These are phyloP conservation scores for Apamea sordens DNA, from an alignment of 2,888 invertebrate species.

Conservation along the genomic window DNA sequence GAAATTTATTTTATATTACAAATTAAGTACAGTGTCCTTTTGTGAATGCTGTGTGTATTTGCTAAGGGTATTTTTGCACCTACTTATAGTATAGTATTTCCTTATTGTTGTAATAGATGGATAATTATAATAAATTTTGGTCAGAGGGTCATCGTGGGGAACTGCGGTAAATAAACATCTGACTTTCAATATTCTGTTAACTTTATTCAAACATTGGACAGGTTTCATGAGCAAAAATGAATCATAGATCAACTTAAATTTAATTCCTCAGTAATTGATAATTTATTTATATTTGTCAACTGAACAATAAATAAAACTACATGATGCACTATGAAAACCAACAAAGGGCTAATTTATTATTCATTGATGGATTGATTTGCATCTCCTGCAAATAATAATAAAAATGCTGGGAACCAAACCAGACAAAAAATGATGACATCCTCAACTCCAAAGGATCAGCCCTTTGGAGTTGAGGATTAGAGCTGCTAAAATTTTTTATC, in stretches of 20 bases:
- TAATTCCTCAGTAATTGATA: not conserved
- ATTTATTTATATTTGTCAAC: not conserved
- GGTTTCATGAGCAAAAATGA: not conserved
- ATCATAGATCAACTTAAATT: not conserved
- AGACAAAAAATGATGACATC: no score
- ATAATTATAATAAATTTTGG: no score
- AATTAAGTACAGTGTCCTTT: not conserved
- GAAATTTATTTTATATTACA: not conserved
- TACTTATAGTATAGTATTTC: not conserved
- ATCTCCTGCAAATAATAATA: not conserved
- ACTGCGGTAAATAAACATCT: not conserved
- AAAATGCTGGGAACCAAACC: not conserved
- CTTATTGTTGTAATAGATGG: not conserved
- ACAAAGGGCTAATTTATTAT: not conserved
- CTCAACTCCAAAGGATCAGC: no score
- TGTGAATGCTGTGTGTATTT: conserved; percentile 6
- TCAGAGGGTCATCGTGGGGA: not conserved
- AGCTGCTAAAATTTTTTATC: no score
- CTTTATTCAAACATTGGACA: not conserved
- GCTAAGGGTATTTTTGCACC: not conserved
- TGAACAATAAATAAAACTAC: not conserved
- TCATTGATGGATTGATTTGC: not conserved
- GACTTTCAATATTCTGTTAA: not conserved
- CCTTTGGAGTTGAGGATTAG: no score
- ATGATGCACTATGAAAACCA: not conserved